Evolutionary conservation across 2,888 invertebrate species (phyloP), one percentile per base, ranked within the genome.

Genomic region (Mesorhabditis sp.): DNA sequence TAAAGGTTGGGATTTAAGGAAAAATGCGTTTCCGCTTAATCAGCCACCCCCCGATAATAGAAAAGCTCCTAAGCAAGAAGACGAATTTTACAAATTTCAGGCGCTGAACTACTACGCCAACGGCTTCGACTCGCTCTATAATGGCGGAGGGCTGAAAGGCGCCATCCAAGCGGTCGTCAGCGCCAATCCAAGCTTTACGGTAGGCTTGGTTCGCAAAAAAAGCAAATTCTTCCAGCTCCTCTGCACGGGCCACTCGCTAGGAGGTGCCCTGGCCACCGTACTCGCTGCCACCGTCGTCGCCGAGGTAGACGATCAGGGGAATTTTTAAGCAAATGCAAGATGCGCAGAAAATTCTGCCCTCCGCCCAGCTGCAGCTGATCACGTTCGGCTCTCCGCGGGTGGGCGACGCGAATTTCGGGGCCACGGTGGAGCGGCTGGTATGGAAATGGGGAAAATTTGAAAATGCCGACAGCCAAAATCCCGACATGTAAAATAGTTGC

Each of bases 101-200:
- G n/a, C n/a, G 10, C 7, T 50, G 10, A n/a, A 50, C 10, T 50
- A 50, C 58, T 50, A 50, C 58, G 7, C 58, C 7, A 13, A 10
- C n/a, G 58, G 58, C 58, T 50, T 50, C 58, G 58, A 50, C n/a
- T 50, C 58, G 7, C n/a, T 50, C 7, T 50, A 50, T 50, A 50
- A 50, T 50, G 10, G 58, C n/a, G 58, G 58, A 13, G 58, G 58
- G 7, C n/a, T 50, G 58, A 50, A 50, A n/a, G 2, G 10, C 7
- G n/a, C 58, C 7, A 10, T 50, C 2, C 7, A 13, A n/a, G n/a
- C 58, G n/a, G 7, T 50, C 1, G 7, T 50, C 10, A 50, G 58
- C 58, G n/a, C 7, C 7, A 50, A 50, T n/a, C 58, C 58, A 50
- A n/a, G 58, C 10, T 50, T 50, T 50, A 50, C 58, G 58, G 58